Base-by-base conservation (phyloP, 64 coral and sea anemone species). In the Stylophora pistillata region DNA sequence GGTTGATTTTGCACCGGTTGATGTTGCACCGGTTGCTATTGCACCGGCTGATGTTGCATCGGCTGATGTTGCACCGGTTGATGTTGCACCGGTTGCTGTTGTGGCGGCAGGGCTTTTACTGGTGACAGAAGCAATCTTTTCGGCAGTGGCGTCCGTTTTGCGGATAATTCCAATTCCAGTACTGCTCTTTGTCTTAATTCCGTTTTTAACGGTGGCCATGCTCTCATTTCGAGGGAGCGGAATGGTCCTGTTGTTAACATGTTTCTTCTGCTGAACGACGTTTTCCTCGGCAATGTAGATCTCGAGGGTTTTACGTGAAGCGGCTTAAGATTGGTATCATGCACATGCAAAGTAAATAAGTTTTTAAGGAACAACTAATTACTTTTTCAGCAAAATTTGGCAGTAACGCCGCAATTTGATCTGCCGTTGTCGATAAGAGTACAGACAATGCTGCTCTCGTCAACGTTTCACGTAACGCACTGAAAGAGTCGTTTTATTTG, bases 201-300 rank as follows among this genome's bases (percentile, higher is more conserved):
- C 56, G 5, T 58, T 11, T 79, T 58, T 79, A 55, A 16, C 12
- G n/a, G 21, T 23, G 13, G 17, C 27, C 7, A 27, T 60, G 55
- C 23, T 79, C 5, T 55, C 26, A n/a, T 79, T 79, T 27, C 59
- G 27, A 59, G 53, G 13, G 16, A 15, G 15, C 16, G 18, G 56
- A 6, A 26, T 30, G n/a, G 58, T 58, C 31, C 55, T 79, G 77
- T 58, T 59, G 27, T 79, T 15, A 25, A 59, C 14, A 5, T 79
- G 77, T 59, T 55, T 58, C 12, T 79, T 79, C 77, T 31, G 54
- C 18, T 79, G 77, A 30, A 59, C 54, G 15, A 29, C 77, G 30
- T 28, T 10, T 79, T 79, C 77, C 77, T 79, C 77, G 28, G 77
- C 77, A 15, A 79, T 79, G 55, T 79, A 79, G 18, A 79, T 79